Percentiles rank a stretch among this genome's conserved stretches.
phyloP scores from a whole-genome alignment of 2,888 invertebrate genomes.

The Campoletis raptor region DNA sequence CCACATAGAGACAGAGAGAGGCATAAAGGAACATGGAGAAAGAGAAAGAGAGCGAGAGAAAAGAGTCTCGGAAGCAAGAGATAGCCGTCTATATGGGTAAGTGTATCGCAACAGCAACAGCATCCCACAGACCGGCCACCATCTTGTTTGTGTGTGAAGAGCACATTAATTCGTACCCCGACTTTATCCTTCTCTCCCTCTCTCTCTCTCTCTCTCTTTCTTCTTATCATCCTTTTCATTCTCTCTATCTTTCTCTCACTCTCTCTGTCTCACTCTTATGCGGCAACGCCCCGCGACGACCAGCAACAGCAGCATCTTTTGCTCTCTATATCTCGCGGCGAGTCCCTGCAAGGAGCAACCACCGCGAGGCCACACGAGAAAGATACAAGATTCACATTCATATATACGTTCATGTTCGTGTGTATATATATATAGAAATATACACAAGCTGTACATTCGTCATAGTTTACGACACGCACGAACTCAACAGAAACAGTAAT shows the following conservation, averaged over 20 bases:
- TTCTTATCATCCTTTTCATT: neutral
- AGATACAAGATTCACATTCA: conserved; percentile 24
- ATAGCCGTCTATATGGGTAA: conserved; percentile 71
- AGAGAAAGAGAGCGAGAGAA: conserved; percentile 9
- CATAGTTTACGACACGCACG: conserved; percentile 47
- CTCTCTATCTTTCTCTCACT: neutral
- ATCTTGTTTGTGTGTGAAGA: conserved; percentile 62
- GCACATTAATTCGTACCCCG: conserved; percentile 66
- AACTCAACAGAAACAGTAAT: conserved; percentile 60
- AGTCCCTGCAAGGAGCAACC: conserved; percentile 51
- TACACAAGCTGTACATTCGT: neutral
- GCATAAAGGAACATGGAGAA: conserved; percentile 36
- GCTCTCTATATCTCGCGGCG: conserved; percentile 47
- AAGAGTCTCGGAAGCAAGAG: conserved; percentile 52
- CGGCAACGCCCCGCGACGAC: conserved; percentile 65
- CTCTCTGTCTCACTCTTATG: conserved; percentile 22
- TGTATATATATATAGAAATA: neutral
- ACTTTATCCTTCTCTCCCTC: conserved; percentile 25
- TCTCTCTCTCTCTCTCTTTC: conserved; percentile 39
- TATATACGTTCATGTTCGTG: neutral
- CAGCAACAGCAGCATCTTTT: conserved; percentile 47
- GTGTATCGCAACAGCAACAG: conserved; percentile 67
- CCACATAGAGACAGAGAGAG: conserved; percentile 67
- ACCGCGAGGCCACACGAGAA: conserved; percentile 45
- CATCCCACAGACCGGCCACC: conserved; percentile 63